These are phyloP conservation scores for Drosophila atripex DNA, from an alignment of 2,888 invertebrate species.

Conservation along the genomic window DNA sequence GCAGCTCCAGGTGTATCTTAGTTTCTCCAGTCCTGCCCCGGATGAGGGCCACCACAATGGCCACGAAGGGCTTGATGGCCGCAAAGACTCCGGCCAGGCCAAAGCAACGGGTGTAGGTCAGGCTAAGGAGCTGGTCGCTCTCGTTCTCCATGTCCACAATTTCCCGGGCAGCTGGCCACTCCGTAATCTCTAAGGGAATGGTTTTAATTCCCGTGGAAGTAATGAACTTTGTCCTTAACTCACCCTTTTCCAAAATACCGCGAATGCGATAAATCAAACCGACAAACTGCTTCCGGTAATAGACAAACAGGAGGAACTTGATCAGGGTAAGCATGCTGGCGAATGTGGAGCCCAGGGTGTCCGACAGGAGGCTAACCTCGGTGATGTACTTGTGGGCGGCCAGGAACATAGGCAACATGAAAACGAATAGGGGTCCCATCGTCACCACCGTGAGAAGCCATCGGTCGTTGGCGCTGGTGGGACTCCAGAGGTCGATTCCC, in stretches of 20 bases:
- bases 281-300: constrained; percentile 55
- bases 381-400: constrained; percentile 29
- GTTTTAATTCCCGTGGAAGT: not conserved
- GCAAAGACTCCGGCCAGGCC: constrained; percentile 39
- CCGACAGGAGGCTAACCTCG: constrained; percentile 50
- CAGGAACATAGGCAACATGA: constrained; percentile 37
- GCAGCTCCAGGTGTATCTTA: constrained; percentile 43
- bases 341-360: constrained; percentile 49
- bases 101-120: constrained; percentile 51
- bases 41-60: constrained; percentile 32
- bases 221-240: not conserved
- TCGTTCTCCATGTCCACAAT: constrained; percentile 55
- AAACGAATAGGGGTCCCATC: constrained; percentile 24
- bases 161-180: constrained; percentile 22
- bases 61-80: constrained; percentile 47
- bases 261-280: constrained; percentile 49
- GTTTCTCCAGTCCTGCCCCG: constrained; percentile 28
- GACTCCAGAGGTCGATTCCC: constrained; percentile 55
- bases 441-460: constrained; percentile 32
- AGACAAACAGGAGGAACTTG: constrained; percentile 50
- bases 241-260: constrained; percentile 47
- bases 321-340: constrained; percentile 31
- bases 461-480: constrained; percentile 33
- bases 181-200: constrained; percentile 41
- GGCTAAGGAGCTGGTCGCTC: constrained; percentile 54